Percentiles rank a stretch among this genome's conserved stretches.
phyloP scores from a whole-genome alignment of 2,113 vertebrate species.

The Pelecanus crispus region DNA sequence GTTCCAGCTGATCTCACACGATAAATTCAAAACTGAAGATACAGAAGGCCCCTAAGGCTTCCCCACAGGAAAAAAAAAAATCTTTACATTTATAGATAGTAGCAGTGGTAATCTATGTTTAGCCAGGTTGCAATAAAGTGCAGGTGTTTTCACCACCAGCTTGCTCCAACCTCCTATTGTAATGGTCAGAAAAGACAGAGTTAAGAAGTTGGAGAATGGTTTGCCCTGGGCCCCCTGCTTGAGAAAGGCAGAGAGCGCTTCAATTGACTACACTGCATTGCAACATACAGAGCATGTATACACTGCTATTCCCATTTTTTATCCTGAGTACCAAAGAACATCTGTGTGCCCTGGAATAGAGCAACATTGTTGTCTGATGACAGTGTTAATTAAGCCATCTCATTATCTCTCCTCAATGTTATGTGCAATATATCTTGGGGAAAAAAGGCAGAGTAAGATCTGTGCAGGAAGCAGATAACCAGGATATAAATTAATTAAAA shows the following conservation, averaged over 20 bases:
- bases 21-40: background rate
- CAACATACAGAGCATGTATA: background rate
- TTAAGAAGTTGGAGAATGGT: background rate
- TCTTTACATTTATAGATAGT: background rate
- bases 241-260: background rate
- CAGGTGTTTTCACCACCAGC: background rate
- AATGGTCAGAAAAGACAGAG: background rate
- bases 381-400: conserved; percentile 8
- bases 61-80: background rate
- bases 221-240: background rate
- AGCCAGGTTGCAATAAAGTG: background rate
- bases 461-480: conserved; percentile 41
- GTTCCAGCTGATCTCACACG: background rate
- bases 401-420: background rate
- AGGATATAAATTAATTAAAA: conserved; percentile 46
- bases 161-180: background rate
- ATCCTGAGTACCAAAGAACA: background rate
- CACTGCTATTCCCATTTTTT: background rate
- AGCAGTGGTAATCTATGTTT: background rate
- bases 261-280: background rate
- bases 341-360: background rate
- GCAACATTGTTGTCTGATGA: background rate
- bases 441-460: background rate
- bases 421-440: background rate
- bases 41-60: background rate